A percentile compares a stretch with the other conserved stretches of the same genome.
These are phyloP conservation scores for Diarsia mendica DNA, from an alignment of 2,888 invertebrate species.

Conservation along the genomic window DNA sequence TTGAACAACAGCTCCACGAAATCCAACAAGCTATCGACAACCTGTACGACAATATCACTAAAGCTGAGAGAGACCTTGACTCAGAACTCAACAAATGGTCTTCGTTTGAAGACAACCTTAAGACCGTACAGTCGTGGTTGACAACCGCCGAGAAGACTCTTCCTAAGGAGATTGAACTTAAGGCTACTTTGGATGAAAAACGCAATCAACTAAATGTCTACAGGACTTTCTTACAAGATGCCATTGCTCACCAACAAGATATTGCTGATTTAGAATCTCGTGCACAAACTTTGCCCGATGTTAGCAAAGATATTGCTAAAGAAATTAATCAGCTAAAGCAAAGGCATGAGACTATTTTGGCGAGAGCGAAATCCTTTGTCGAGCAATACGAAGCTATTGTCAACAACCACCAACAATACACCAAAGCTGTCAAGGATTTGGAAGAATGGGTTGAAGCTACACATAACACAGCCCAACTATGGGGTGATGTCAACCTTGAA, in stretches of 20 bases:
- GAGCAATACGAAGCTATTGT: conserved; percentile 97
- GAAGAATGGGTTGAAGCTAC: conserved; percentile 97
- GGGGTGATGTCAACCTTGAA: conserved; percentile 96
- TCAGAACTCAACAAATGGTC: conserved; percentile 96
- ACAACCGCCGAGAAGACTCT: conserved; percentile 93
- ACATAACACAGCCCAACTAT: conserved; percentile 94
- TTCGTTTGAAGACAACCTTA: conserved; percentile 96
- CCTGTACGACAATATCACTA: conserved; percentile 94
- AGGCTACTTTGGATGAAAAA: conserved; percentile 97
- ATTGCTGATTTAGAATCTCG: conserved; percentile 95
- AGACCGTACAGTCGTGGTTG: conserved; percentile 95
- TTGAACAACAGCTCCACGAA: conserved; percentile 95
- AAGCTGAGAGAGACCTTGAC: conserved; percentile 94
- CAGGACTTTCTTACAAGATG: conserved; percentile 95
- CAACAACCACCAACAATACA: conserved; percentile 96
- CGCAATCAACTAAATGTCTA: conserved; percentile 96
- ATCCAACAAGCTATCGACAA: conserved; percentile 95
- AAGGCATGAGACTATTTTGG: conserved; percentile 93
- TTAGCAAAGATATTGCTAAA: conserved; percentile 93
- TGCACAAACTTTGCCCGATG: conserved; percentile 94
- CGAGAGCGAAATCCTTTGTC: conserved; percentile 94
- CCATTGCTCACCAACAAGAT: conserved; percentile 95
- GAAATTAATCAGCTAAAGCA: conserved; percentile 92
- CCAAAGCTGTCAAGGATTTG: conserved; percentile 95
- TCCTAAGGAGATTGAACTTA: conserved; percentile 94